Evolutionary conservation across 1,140 invertebrate genomes (phyloP).

Genomic region (Calosoma granatense): DNA sequence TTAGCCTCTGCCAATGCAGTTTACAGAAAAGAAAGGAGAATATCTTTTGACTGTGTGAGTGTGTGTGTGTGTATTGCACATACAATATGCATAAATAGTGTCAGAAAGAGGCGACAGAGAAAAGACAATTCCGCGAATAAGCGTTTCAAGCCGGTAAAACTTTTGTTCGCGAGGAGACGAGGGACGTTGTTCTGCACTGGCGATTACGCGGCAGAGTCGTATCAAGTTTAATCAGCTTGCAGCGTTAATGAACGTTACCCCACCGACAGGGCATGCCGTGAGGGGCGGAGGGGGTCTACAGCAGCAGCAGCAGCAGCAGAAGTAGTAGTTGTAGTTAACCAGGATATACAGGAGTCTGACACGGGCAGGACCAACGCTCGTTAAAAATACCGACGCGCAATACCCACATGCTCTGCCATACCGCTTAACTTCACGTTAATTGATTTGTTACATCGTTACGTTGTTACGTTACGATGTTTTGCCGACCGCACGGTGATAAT

Average conservation of each 20-base stretch:
- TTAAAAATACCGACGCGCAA: neutral
- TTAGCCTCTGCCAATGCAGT: no score
- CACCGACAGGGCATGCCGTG: neutral
- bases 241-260: constrained; percentile 10
- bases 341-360: neutral
- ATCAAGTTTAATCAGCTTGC: constrained; percentile 12
- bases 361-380: neutral
- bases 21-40: no score
- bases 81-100: constrained; percentile 6
- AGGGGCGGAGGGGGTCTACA: neutral
- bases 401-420: neutral
- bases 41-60: no score
- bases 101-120: neutral
- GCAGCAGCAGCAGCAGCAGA: no score
- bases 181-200: neutral
- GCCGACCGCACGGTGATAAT: no score
- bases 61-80: neutral
- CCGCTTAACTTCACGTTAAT: neutral
- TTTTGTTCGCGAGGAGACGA: neutral
- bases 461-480: neutral
- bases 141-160: neutral
- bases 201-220: constrained; percentile 5
- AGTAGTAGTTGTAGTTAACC: no score
- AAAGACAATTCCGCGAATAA: neutral
- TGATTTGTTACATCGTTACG: neutral